Evolutionary conservation across 2,797 vertebrate genomes (phyloP), one percentile per base, ranked within the genome.

Genomic region (Tympanoctomys barrerae): DNA sequence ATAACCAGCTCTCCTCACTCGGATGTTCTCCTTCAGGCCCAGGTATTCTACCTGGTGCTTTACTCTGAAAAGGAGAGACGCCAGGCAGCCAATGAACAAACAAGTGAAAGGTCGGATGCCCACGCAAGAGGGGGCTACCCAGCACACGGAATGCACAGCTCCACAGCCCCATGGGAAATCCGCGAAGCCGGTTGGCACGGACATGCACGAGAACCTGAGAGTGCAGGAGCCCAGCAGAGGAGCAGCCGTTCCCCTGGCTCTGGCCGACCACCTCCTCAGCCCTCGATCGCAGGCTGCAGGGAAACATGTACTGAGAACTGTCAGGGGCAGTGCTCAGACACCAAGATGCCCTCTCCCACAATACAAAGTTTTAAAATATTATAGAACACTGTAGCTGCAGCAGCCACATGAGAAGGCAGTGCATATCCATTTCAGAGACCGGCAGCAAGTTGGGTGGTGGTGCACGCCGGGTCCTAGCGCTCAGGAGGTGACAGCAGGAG

Each of bases 1-100:
- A 26, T 99, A 99, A 81, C 99, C 99, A 96, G 99, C 99, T 98
- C 99, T 99, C 97, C 99, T 99, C 71, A 99, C 99, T 28, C 99
- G 98, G 96, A 99, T 99, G 95, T 99, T 99, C 97, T 99, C 99
- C 98, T 99, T 99, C 96, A 99, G 98, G 91, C 99, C 99, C 81
- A 99, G 98, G 97, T 99, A 99, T 96, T 99, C 99, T 78, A 99
- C 99, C 96, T 99, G 99, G 97, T 99, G 99, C 97, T 99, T 99
- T 31, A 99, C 99, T 96, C 99, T 99, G 73, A 6, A 90, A 92
- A 42, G 57, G n/a, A 91, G 62, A 92, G 81, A 54, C 14, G 0
- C 21, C 7, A 13, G 24, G 14, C 13, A 12, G 1, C 33, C 7
- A n/a, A 21, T 11, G 31, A 54, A n/a, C 31, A 18, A 54, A 31